These are phyloP conservation scores for Edolisoma coerulescens DNA, from an alignment of 2,113 vertebrate species.

Conservation along the genomic window DNA sequence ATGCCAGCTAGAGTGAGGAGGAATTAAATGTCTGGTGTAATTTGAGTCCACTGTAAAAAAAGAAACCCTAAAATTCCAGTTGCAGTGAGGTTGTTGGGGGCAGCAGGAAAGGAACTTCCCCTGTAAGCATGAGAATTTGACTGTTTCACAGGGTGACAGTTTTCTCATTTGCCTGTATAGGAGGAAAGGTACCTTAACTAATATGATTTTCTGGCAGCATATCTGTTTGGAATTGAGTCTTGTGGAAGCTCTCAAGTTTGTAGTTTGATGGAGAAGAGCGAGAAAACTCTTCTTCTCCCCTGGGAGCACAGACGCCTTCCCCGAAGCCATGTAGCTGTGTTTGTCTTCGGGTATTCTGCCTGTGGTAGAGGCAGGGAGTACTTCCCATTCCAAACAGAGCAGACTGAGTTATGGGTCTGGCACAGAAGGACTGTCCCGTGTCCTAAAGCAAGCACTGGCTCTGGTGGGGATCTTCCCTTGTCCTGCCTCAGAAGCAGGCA, in stretches of 20 bases:
- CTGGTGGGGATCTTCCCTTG: background rate
- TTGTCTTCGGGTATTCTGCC: background rate
- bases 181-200: background rate
- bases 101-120: background rate
- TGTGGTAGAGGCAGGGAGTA: background rate
- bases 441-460: background rate
- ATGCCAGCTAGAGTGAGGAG: background rate
- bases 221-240: background rate
- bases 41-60: background rate
- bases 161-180: background rate
- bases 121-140: background rate
- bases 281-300: background rate
- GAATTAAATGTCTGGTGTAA: background rate
- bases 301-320: background rate
- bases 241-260: background rate
- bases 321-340: background rate
- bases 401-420: background rate
- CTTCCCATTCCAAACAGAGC: background rate
- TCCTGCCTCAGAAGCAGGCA: background rate
- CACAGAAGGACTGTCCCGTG: background rate
- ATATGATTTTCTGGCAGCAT: background rate
- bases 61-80: background rate
- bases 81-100: background rate
- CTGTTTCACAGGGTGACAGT: background rate
- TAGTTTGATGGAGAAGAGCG: background rate